phyloP scores from a whole-genome alignment of 1,140 invertebrate species.

The Neodiprion virginianus region DNA sequence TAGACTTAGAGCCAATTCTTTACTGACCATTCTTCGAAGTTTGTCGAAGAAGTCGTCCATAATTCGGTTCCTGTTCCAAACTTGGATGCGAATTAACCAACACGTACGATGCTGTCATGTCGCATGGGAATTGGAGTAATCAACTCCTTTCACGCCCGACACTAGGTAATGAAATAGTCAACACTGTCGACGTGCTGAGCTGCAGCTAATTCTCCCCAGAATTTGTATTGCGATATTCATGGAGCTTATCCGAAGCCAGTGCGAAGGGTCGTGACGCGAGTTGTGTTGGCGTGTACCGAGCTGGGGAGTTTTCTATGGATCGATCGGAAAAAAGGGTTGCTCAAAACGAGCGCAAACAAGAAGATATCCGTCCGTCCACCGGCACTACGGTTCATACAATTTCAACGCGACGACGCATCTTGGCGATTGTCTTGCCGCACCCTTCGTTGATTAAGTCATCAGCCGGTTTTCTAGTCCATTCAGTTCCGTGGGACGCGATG shows the following conservation, averaged over 20 bases:
- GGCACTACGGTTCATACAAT: neutral
- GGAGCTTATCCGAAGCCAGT: neutral
- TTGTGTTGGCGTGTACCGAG: neutral
- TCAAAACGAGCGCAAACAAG: neutral
- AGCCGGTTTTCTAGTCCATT: neutral
- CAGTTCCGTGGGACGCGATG: neutral
- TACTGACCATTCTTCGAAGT: no score
- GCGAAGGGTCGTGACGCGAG: neutral
- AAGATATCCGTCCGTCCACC: neutral
- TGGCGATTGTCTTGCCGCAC: neutral
- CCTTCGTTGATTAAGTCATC: neutral
- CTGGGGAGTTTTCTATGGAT: neutral
- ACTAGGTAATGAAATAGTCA: neutral
- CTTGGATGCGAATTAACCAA: neutral
- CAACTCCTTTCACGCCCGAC: neutral
- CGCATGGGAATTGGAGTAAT: neutral
- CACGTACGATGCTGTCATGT: neutral
- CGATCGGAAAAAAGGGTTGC: neutral
- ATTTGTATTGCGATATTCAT: neutral
- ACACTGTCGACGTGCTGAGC: neutral
- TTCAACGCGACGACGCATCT: neutral
- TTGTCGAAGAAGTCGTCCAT: no score
- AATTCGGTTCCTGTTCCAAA: neutral
- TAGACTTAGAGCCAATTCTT: no score
- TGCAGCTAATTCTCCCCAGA: neutral